A percentile compares a stretch with the other conserved stretches of the same genome.
phyloP scores from a whole-genome alignment of 53 echinoderm and acorn worm species.

The Stichopus horrens region DNA sequence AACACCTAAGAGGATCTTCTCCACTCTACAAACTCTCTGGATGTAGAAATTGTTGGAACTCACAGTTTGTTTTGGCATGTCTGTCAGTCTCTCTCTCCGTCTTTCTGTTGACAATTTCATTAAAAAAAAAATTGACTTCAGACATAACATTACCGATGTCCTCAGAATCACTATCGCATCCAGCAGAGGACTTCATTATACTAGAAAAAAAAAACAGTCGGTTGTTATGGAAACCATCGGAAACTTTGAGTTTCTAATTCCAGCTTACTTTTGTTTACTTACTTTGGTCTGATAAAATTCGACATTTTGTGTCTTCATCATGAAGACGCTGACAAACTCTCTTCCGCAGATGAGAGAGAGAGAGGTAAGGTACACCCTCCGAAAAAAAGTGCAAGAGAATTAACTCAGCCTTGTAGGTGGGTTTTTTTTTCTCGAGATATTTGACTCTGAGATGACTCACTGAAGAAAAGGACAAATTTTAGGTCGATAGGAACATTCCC shows the following conservation, averaged over 20 bases:
- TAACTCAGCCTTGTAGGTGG: neutral
- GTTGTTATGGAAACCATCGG: too few relatives aligned
- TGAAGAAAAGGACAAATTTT: conserved; percentile 1
- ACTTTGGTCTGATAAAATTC: neutral
- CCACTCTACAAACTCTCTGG: too few relatives aligned
- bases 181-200: too few relatives aligned
- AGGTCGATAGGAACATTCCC: conserved; percentile 17
- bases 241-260: too few relatives aligned
- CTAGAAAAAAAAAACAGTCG: too few relatives aligned
- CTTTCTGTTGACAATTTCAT: too few relatives aligned
- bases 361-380: neutral
- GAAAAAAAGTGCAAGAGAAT: conserved; percentile 39
- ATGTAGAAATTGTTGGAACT: too few relatives aligned
- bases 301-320: neutral
- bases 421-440: conserved; percentile 2
- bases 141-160: too few relatives aligned
- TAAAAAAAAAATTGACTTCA: too few relatives aligned
- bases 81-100: neutral
- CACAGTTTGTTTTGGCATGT: neutral
- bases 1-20: too few relatives aligned
- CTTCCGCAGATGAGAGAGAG: neutral
- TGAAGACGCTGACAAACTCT: neutral
- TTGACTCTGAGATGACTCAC: conserved; percentile 23
- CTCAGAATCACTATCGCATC: too few relatives aligned
- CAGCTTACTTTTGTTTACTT: too few relatives aligned